phyloP scores from a whole-genome alignment of 2,888 invertebrate species.

The Antheraea assamensis region DNA sequence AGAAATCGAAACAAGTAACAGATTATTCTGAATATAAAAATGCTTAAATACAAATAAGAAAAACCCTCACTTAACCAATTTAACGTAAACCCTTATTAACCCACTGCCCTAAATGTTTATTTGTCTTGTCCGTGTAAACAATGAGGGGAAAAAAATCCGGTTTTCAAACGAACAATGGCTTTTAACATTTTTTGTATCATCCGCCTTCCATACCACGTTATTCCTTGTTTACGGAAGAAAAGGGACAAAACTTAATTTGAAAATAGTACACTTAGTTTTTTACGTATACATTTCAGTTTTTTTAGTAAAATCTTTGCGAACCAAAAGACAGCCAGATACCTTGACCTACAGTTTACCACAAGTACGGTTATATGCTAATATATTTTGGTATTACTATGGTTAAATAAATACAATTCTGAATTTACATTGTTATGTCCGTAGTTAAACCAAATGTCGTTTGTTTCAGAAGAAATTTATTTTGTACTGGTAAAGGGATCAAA shows the following conservation, averaged over 20 bases:
- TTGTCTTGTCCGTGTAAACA: constrained; percentile 4
- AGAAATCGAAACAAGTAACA: too few species aligned
- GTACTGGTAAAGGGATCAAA: too few species aligned
- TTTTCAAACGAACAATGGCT: neutral
- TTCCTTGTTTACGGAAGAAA: neutral
- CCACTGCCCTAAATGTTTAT: constrained; percentile 2
- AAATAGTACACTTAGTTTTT: neutral
- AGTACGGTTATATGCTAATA: too few species aligned
- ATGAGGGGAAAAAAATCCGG: neutral
- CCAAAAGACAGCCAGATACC: too few species aligned
- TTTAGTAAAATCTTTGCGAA: too few species aligned
- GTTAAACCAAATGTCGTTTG: too few species aligned
- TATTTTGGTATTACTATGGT: too few species aligned
- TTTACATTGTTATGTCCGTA: too few species aligned
- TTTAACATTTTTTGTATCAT: neutral
- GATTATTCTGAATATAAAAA: neutral
- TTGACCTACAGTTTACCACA: too few species aligned
- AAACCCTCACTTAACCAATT: neutral
- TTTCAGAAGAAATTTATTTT: too few species aligned
- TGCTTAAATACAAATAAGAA: neutral
- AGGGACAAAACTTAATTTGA: neutral
- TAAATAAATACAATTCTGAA: too few species aligned
- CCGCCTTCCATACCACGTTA: neutral
- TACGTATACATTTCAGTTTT: too few species aligned
- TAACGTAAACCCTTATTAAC: constrained; percentile 4